Base-by-base conservation (phyloP, 2,113 vertebrate genomes). In the Silurus meridionalis region DNA sequence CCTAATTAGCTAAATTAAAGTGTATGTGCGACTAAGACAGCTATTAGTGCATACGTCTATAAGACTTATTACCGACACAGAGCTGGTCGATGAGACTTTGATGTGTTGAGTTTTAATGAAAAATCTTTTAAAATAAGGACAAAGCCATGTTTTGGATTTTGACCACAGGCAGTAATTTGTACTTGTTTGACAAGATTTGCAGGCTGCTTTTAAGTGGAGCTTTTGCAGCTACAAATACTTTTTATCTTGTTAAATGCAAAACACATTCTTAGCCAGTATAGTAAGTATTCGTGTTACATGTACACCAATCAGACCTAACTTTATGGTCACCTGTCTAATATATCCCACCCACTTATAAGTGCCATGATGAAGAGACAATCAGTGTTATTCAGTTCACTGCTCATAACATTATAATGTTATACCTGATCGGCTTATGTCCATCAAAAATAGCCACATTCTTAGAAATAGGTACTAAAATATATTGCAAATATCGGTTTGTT, bases 1-100 rank as follows among this genome's bases (percentile, higher is more conserved):
- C 71, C 67, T 90, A 85, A 85, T 88, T 85, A 83, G 66, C 52
- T 46, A 55, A 64, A 71, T 85, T 83, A 78, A 25, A 25, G 66
- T 82, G 37, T n/a, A 63, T 13, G 60, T 28, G 17, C 57, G 71
- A 53, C 10, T 53, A 83, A 28, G 71, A 52, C 58, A 64, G 46
- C n/a, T 77, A 53, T 64, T 57, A 55, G 61, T 55, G 28, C 14
- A 55, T 64, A 61, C 7, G 21, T 84, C 37, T 60, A 37, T 10
- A 52, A 55, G 83, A 78, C 46, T 52, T 19, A 14, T 25, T n/a
- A n/a, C n/a, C 57, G 63, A 37, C 60, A 19, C 23, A 50, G 21
- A 60, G 83, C 69, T 5, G 15, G 46, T 15, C 67, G 48, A 50
- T 74, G 69, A 48, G 57, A 17, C 58, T 53, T 60, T 28, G n/a